phyloP scores from a whole-genome alignment of 2,888 invertebrate species.

The Chesias legatella region DNA sequence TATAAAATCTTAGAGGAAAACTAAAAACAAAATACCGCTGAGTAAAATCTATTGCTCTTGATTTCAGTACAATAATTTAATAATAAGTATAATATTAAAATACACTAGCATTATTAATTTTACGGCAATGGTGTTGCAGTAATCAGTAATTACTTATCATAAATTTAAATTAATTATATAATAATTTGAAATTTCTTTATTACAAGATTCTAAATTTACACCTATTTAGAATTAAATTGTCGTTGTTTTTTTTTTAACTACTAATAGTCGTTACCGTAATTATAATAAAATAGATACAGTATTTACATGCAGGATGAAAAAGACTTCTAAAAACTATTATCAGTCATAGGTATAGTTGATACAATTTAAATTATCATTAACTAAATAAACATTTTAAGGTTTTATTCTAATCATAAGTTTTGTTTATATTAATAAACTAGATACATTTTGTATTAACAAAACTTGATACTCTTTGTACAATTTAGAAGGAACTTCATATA shows the following conservation, averaged over 20 bases:
- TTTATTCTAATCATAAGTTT: constrained; percentile 36
- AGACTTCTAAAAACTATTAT: constrained; percentile 56
- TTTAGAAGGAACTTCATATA: constrained; percentile 31
- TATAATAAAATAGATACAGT: constrained; percentile 39
- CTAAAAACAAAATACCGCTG: constrained; percentile 30
- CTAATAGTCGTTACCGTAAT: constrained; percentile 37
- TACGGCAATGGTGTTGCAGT: constrained; percentile 63
- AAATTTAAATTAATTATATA: constrained; percentile 29
- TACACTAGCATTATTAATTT: constrained; percentile 40
- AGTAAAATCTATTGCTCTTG: constrained; percentile 58
- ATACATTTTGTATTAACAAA: constrained; percentile 19
- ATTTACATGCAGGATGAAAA: constrained; percentile 54
- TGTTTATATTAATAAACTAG: constrained; percentile 27
- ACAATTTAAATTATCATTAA: constrained; percentile 29
- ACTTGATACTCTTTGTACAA: constrained; percentile 21
- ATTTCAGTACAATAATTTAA: constrained; percentile 53
- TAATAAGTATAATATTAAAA: constrained; percentile 43
- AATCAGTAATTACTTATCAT: constrained; percentile 43
- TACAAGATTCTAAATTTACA: constrained; percentile 57
- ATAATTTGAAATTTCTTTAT: constrained; percentile 27
- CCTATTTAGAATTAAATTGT: constrained; percentile 77
- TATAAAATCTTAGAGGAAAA: constrained; percentile 48
- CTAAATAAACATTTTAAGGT: constrained; percentile 16
- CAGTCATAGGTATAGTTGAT: constrained; percentile 65
- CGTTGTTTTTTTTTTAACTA: constrained; percentile 67